Conservation (phyloP, 2,888 invertebrate genomes). For the Biston betularia region DNA sequence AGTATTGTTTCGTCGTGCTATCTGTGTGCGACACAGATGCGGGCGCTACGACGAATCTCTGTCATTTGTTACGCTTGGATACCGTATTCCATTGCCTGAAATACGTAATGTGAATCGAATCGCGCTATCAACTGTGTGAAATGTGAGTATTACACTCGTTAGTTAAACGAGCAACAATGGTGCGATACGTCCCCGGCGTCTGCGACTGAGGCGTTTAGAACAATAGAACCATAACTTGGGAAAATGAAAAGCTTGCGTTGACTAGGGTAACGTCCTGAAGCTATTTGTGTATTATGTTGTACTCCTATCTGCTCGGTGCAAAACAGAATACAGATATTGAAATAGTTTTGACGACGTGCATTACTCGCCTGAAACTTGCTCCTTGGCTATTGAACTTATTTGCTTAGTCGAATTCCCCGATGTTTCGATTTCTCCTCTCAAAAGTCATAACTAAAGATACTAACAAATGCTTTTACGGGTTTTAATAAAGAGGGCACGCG, state of each 20-base stretch:
- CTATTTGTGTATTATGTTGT: conserved; percentile 69
- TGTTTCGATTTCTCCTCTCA: conserved; percentile 4
- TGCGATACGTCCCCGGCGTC: conserved; percentile 45
- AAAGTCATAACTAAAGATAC: conserved; percentile 15
- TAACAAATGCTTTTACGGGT: conserved; percentile 31
- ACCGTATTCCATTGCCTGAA: conserved; percentile 35
- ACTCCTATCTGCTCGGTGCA: conserved; percentile 53
- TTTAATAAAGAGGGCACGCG: conserved; percentile 42
- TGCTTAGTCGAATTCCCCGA: conserved; percentile 1
- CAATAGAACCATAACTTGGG: conserved; percentile 73
- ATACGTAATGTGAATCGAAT: conserved; percentile 38
- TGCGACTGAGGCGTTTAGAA: conserved; percentile 59
- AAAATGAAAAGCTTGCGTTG: conserved; percentile 73
- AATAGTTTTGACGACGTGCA: conserved; percentile 37
- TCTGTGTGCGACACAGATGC: conserved; percentile 60
- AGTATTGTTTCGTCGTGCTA: conserved; percentile 65
- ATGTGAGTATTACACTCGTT: conserved; percentile 37
- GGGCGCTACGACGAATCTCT: conserved; percentile 47
- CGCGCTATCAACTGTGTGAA: conserved; percentile 30
- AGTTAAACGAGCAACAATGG: conserved; percentile 29
- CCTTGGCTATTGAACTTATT: conserved; percentile 6
- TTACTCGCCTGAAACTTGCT: conserved; percentile 26
- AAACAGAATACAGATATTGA: conserved; percentile 47
- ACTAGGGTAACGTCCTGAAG: conserved; percentile 73
- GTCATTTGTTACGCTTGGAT: conserved; percentile 34